phyloP scores from a whole-genome alignment of 2,888 invertebrate genomes.

The Dynastes tityus region DNA sequence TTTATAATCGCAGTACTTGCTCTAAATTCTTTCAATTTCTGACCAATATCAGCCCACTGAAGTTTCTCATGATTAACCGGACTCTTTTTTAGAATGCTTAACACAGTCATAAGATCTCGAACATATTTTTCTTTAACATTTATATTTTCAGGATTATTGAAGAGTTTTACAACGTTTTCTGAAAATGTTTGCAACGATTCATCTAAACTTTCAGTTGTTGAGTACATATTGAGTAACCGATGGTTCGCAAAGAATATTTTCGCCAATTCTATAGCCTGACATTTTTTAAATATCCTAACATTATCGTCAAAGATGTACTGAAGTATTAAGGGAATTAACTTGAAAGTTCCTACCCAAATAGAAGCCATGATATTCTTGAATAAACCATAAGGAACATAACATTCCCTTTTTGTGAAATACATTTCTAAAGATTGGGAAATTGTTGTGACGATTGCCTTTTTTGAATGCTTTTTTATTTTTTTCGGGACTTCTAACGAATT shows the following conservation, averaged over 20 bases:
- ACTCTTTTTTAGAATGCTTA: constrained; percentile 72
- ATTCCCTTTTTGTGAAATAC: constrained; percentile 78
- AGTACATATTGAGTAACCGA: constrained; percentile 70
- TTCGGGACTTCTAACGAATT: constrained; percentile 67
- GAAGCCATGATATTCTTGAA: constrained; percentile 78
- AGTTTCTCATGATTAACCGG: constrained; percentile 64
- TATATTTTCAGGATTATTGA: constrained; percentile 67
- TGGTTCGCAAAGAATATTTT: constrained; percentile 78
- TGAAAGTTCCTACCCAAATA: constrained; percentile 78
- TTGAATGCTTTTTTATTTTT: constrained; percentile 65
- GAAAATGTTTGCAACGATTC: constrained; percentile 72
- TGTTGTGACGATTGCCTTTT: constrained; percentile 70
- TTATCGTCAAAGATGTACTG: constrained; percentile 75
- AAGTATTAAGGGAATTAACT: constrained; percentile 71
- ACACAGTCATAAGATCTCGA: constrained; percentile 72
- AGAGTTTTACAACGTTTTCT: constrained; percentile 67
- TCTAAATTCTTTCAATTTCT: constrained; percentile 67
- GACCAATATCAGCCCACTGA: constrained; percentile 69
- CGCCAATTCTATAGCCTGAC: constrained; percentile 79
- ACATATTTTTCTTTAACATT: constrained; percentile 76
- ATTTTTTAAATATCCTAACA: constrained; percentile 78
- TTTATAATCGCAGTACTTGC: constrained; percentile 66
- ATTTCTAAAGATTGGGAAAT: constrained; percentile 73
- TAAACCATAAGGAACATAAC: constrained; percentile 77
- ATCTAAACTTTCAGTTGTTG: constrained; percentile 65